A percentile compares a stretch with the other conserved stretches of the same genome.
Evolutionary conservation across 2,888 invertebrate genomes (phyloP).

Genomic region (Cantharis nigra): DNA sequence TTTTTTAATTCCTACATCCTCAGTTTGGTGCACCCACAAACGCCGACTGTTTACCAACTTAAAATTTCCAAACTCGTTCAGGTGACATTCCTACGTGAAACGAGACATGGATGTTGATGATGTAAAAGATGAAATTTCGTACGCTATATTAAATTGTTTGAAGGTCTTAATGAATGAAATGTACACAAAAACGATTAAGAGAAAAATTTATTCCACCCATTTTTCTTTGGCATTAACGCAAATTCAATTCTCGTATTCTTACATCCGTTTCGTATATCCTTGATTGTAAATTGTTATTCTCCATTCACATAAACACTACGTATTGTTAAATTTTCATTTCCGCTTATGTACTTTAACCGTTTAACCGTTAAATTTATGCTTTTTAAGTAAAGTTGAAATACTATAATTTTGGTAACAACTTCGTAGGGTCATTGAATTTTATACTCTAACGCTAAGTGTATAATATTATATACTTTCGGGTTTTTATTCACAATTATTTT

Average conservation of each 20-base stretch:
- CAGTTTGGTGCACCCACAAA: neutral
- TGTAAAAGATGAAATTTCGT: neutral
- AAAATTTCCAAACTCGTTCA: slow-evolving; percentile 4
- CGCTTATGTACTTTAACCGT: neutral
- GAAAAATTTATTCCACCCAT: slow-evolving; percentile 1
- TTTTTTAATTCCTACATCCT: neutral
- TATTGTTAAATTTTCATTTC: neutral
- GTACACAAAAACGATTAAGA: neutral
- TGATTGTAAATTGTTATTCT: slow-evolving; percentile 10
- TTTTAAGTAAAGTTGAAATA: neutral
- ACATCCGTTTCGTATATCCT: slow-evolving; percentile 4
- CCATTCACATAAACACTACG: slow-evolving; percentile 3
- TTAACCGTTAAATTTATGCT: neutral
- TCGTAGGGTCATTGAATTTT: neutral
- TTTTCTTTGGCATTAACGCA: neutral
- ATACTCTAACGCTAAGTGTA: neutral
- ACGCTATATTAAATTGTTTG: slow-evolving; percentile 1
- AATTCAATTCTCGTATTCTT: slow-evolving; percentile 7
- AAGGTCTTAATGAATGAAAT: slow-evolving; percentile 3
- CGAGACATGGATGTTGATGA: neutral
- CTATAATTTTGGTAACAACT: neutral
- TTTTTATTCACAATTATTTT: neutral
- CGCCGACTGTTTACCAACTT: slow-evolving; percentile 1
- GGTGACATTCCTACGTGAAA: neutral
- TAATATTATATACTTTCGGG: neutral